Percentiles rank a stretch among this genome's conserved stretches.
Conservation (phyloP, 2,113 vertebrate genomes). For the Macrotis lagotis region DNA sequence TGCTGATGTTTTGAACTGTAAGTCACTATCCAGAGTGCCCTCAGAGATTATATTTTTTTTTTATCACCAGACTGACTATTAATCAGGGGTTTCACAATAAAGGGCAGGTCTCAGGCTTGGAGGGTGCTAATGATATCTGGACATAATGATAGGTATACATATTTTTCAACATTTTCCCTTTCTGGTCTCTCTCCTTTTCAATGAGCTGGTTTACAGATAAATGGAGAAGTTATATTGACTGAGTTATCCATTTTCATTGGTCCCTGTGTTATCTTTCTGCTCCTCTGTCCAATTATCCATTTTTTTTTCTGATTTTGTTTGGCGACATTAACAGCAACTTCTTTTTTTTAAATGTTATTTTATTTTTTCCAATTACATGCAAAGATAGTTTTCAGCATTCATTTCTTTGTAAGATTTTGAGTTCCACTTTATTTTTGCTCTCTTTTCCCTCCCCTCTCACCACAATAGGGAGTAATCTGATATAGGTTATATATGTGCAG, state of each 20-base stretch:
- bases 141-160: no score
- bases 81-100: background rate
- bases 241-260: background rate
- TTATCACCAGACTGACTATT: background rate
- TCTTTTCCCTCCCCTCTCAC: no score
- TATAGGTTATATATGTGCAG: no score
- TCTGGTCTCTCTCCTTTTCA: background rate
- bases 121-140: background rate
- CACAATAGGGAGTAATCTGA: no score
- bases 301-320: background rate
- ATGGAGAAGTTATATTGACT: background rate
- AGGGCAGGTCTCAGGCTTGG: background rate
- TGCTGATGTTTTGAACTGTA: slow-evolving; percentile 38
- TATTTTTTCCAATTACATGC: no score
- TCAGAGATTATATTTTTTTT: slow-evolving; percentile 48
- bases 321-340: background rate
- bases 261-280: background rate
- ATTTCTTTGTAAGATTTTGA: no score
- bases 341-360: no score
- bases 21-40: slow-evolving; percentile 19
- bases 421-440: no score
- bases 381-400: no score
- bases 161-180: slow-evolving; percentile 5
- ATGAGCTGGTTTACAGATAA: background rate
- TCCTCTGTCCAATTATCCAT: background rate